These are phyloP conservation scores for Hemichromis elongatus DNA, from an alignment of 2,113 vertebrate genomes.

Conservation along the genomic window DNA sequence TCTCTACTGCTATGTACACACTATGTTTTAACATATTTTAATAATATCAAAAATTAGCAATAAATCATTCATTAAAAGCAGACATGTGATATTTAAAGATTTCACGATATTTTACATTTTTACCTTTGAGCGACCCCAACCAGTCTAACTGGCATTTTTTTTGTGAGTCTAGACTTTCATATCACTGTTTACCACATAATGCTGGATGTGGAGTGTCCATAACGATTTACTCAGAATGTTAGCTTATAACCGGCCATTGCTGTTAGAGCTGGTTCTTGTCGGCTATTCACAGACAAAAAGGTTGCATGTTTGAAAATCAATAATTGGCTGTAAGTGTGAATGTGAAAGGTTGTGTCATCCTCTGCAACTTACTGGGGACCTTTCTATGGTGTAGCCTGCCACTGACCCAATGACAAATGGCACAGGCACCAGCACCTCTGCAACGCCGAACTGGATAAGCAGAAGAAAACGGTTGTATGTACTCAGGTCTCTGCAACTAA, in stretches of 20 bases:
- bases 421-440: background rate
- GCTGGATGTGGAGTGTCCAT: background rate
- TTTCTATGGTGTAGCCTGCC: background rate
- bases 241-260: background rate
- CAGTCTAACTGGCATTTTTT: too few species aligned
- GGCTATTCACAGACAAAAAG: background rate
- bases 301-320: background rate
- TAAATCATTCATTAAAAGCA: fast-evolving
- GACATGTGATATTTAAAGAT: background rate
- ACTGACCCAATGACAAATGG: background rate
- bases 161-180: background rate
- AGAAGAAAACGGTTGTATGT: background rate
- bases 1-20: background rate
- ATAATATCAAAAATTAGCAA: background rate
- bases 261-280: background rate
- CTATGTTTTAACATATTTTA: background rate
- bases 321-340: background rate
- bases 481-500: too few species aligned
- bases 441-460: background rate
- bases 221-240: background rate
- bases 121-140: background rate
- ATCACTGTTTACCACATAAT: background rate
- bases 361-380: background rate
- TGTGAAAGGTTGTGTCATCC: background rate
- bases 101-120: background rate